Base-by-base conservation (phyloP, 2,797 vertebrate species). In the Poecilia wingei region DNA sequence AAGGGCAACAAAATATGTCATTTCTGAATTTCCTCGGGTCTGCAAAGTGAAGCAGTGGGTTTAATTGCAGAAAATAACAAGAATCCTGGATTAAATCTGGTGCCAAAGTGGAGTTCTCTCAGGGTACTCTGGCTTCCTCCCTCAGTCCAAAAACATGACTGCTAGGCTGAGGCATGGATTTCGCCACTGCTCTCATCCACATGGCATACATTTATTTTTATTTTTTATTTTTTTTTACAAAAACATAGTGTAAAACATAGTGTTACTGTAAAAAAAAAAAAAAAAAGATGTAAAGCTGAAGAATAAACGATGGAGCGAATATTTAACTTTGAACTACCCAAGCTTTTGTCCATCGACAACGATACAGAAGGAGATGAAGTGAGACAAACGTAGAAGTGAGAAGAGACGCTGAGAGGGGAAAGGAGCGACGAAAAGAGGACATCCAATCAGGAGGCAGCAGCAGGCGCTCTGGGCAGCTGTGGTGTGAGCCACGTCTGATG, bases 401-500 rank as follows among this genome's bases (percentile, higher is more conserved):
- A 88, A 86, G 87, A 82, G 81, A 84, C 74, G 82, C 83, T 1
- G 22, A 43, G 39, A 43, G 84, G 33, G n/a, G 68, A 64, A 76
- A 49, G 71, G 28, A 49, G 59, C 18, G 70, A 84, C 83, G 80
- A 82, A 84, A 84, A 86, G 28, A 66, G 43, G 25, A 46, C 43
- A 51, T 66, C 45, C 75, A 76, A 66, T 76, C 75, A 68, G 47
- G 46, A 81, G 68, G 69, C 81, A 74, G 80, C 70, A 75, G 77
- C 3, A 28, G 64, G 25, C 8, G 84, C 89, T 91, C 5, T 70
- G 70, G 86, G 90, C 86, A 71, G 84, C 70, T 80, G 75, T 76
- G 78, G 72, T 76, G 72, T 87, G 78, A 81, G 82, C 86, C 83
- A 82, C 87, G 83, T 87, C 80, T 94, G 90, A 93, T 86, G 81